Evolutionary conservation across 2,797 vertebrate genomes (phyloP), one percentile per base, ranked within the genome.

Genomic region (Peromyscus attwateri): DNA sequence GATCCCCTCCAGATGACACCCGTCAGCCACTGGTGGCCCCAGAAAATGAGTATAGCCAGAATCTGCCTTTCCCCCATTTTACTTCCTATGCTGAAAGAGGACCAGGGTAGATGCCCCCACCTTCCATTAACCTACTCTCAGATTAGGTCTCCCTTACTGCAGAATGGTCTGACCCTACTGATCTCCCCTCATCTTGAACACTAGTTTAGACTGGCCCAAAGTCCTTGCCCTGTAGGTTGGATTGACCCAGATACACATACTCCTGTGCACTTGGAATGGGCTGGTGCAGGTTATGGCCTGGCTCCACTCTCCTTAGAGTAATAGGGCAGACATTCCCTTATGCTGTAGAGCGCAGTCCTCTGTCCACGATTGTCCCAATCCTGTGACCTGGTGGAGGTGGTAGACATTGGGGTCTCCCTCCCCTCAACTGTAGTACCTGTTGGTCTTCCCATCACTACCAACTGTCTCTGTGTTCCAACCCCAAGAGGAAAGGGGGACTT

Each of bases 191-290:
- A 6, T 37, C 96, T 64, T 21, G 21, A 93, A 66, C 89, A 66
- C 89, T 97, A 95, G 95, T 80, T 46, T 95, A 97, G 96, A 80
- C 95, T 88, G 92, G 77, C 40, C 85, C 66, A 34, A 73, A 91
- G 62, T 73, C 68, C 84, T 43, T 1, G 5, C 91, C 89, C 82
- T 3, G n/a, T 88, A 95, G 94, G 84, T 87, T 75, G 95, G 83
- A 84, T 77, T 88, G 77, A 83, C 21, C 75, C 70, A 49, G 83
- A 73, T 55, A 27, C 76, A 27, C 17, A 62, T 46, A 68, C 14
- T 80, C 85, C 92, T 79, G 29, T 37, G 94, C 83, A 13, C 92
- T 49, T 37, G 68, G 87, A 70, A 76, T 37, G 85, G 94, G 57
- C 91, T 19, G 89, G 84, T n/a, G 75, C 23, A 13, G 64, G 40